A percentile compares a stretch with the other conserved stretches of the same genome.
These are phyloP conservation scores for Papilio xuthus DNA, from an alignment of 1,140 invertebrate species.

Conservation along the genomic window DNA sequence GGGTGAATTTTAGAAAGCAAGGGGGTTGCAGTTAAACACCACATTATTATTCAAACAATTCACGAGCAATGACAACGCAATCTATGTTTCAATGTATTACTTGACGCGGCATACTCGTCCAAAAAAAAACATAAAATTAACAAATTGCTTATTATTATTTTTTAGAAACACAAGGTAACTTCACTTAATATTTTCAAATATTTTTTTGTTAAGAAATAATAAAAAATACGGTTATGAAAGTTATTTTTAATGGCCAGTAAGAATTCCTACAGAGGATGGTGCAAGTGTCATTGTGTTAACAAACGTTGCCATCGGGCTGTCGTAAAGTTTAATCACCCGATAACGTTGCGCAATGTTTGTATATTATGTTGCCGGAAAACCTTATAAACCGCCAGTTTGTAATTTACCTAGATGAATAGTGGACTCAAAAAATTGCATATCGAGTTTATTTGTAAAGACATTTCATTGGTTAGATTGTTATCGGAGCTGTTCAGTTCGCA, in stretches of 20 bases:
- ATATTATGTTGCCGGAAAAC: not conserved
- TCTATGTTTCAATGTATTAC: too few relatives aligned
- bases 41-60: too few relatives aligned
- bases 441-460: not conserved
- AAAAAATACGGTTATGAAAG: not conserved
- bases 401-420: not conserved
- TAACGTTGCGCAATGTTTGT: conserved; percentile 25
- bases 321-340: conserved; percentile 33
- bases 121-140: not conserved
- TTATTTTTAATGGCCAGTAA: not conserved
- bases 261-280: conserved; percentile 23
- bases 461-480: too few relatives aligned
- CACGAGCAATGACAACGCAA: too few relatives aligned
- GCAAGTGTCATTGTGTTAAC: conserved; percentile 26
- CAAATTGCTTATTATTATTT: too few relatives aligned
- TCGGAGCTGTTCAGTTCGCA: too few relatives aligned
- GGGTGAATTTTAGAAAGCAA: not conserved
- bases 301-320: not conserved
- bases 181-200: not conserved
- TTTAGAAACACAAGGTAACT: not conserved
- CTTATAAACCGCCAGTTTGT: not conserved
- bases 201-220: not conserved
- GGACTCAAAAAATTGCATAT: not conserved
- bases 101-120: too few relatives aligned
- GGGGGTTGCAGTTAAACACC: not conserved